Evolutionary conservation across 1,140 invertebrate genomes (phyloP), one percentile per base, ranked within the genome.

Genomic region (Agrilus planipennis): DNA sequence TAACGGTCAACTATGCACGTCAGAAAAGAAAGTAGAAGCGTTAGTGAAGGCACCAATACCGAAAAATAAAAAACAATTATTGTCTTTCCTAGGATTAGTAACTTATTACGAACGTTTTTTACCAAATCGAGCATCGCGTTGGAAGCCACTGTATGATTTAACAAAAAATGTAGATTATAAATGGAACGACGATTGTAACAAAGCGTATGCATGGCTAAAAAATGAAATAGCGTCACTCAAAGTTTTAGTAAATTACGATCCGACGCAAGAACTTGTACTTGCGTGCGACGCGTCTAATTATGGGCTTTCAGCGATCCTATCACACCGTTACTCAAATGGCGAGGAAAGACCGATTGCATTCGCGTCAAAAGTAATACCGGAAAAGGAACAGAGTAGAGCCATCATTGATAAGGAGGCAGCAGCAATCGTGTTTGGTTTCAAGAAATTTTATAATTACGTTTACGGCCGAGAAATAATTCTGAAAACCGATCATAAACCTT

Each of bases 361-460:
- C 16, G 11, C 12, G 15, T 23, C 5, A 19, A 41, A 17, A 22
- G 32, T 29, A 19, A 21, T 20, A 19, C 12, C 11, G 12, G 10
- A n/a, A 12, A 15, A 7, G 16, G 40, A 41, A 20, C 4, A 34
- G 12, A 17, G 11, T 10, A 34, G 35, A 34, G 34, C 40, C 4
- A 6, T n/a, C 4, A 28, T 39, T 5, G 37, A 39, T 29, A 39
- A 39, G 18, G 68, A 72, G 56, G 58, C 37, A 15, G 7, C 19
- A 7, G 37, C 37, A 0, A 55, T 72, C n/a, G 44, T 69, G n/a
- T 61, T 53, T 52, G 63, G 59, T 0, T 51, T 68, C 10, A 55
- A 60, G 27, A 57, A 64, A 37, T 68, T 68, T 47, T 36, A 57
- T 34, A 48, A 57, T 19, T 72, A 63, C 52, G 42, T 72, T n/a